Percentiles rank a stretch among this genome's conserved stretches.
Evolutionary conservation across 2,797 vertebrate genomes (phyloP).

Genomic region (Schizopygopsis malacanthus): DNA sequence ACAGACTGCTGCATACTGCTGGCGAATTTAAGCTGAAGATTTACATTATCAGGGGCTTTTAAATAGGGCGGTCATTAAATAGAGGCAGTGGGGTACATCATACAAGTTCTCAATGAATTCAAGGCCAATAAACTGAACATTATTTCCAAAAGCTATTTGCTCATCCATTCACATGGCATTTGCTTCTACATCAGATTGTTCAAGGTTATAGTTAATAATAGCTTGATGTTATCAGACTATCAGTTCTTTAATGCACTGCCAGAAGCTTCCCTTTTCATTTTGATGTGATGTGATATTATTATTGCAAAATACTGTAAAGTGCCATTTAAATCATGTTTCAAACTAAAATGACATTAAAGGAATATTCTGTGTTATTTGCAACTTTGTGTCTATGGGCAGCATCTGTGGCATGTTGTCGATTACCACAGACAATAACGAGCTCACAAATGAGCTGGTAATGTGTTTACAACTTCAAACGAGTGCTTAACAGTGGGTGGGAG

Average conservation of each 20-base stretch:
- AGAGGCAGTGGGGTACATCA: background rate
- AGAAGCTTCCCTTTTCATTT: slow-evolving; percentile 16
- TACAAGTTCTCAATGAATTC: slow-evolving; percentile 21
- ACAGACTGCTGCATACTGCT: slow-evolving; percentile 8
- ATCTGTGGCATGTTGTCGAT: slow-evolving; percentile 11
- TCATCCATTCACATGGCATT: slow-evolving; percentile 16
- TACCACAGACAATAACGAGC: slow-evolving; percentile 7
- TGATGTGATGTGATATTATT: slow-evolving; percentile 16
- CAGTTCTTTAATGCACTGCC: slow-evolving; percentile 30
- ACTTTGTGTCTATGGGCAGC: background rate
- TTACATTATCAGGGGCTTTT: slow-evolving; percentile 25
- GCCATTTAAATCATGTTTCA: slow-evolving; percentile 21
- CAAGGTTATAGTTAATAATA: slow-evolving; percentile 28
- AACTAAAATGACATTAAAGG: background rate
- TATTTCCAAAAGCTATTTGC: slow-evolving; percentile 33
- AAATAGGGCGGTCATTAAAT: slow-evolving; percentile 26
- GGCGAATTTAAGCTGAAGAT: background rate
- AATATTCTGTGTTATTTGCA: slow-evolving; percentile 8
- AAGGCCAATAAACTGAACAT: slow-evolving; percentile 29
- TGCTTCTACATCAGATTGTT: slow-evolving; percentile 11
- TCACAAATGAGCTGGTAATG: slow-evolving; percentile 11
- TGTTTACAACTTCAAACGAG: background rate
- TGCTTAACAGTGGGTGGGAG: background rate
- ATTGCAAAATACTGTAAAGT: background rate
- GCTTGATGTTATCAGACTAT: slow-evolving; percentile 22